phyloP scores from a whole-genome alignment of 1,140 invertebrate genomes.

The Bicyclus anynana region DNA sequence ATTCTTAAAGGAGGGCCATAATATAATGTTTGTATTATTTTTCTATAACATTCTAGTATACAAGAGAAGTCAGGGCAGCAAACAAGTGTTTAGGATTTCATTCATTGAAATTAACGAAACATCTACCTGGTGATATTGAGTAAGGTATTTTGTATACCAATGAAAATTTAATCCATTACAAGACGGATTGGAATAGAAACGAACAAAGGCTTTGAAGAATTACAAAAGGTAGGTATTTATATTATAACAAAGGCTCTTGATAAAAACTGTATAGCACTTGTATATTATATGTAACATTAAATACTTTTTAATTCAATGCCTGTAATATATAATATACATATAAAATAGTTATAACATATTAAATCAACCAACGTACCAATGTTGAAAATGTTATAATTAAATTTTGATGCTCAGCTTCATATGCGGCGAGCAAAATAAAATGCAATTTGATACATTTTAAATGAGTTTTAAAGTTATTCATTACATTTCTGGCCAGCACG shows the following conservation, averaged over 20 bases:
- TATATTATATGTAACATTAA: neutral
- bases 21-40: neutral
- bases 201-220: slow-evolving; percentile 19
- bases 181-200: slow-evolving; percentile 22
- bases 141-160: slow-evolving; percentile 22
- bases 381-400: neutral
- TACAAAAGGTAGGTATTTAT: slow-evolving; percentile 21
- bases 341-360: neutral
- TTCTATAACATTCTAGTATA: neutral
- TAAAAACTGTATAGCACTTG: neutral
- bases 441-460: slow-evolving; percentile 31
- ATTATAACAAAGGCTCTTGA: neutral
- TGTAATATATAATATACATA: neutral
- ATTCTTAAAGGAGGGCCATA: too few relatives aligned
- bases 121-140: slow-evolving; percentile 9
- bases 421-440: slow-evolving; percentile 5
- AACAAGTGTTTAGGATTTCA: neutral
- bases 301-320: neutral
- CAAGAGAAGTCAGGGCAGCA: neutral
- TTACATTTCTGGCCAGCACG: neutral
- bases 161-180: slow-evolving; percentile 26
- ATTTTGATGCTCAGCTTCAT: neutral
- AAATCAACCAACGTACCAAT: neutral
- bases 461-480: slow-evolving; percentile 22
- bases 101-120: neutral